A percentile compares a stretch with the other conserved stretches of the same genome.
Conservation (phyloP, 2,113 vertebrate species). For the Anolis sagrei region DNA sequence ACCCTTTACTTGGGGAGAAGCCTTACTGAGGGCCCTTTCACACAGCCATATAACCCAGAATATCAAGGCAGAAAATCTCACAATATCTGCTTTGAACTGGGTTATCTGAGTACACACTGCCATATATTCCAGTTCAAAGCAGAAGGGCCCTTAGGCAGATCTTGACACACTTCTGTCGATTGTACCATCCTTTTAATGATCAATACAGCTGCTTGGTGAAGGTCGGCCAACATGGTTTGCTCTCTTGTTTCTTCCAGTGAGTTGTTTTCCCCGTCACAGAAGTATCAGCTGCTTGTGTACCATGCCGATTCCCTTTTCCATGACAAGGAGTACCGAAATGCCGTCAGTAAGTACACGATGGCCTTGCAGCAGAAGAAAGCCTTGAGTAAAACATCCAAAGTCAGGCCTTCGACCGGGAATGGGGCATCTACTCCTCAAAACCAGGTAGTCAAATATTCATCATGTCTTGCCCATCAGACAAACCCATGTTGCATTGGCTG, state of each 20-base stretch:
- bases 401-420: conserved; percentile 92
- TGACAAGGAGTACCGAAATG: conserved; percentile 97
- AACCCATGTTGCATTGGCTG: background rate
- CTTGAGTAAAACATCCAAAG: conserved; percentile 97
- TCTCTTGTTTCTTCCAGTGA: conserved; percentile 80
- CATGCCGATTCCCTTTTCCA: conserved; percentile 97
- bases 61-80: no score
- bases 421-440: conserved; percentile 88
- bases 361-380: conserved; percentile 98
- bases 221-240: background rate
- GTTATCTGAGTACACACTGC: no score
- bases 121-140: no score
- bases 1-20: no score
- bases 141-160: background rate
- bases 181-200: fast-evolving
- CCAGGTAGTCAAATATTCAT: conserved; percentile 80
- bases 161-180: no score
- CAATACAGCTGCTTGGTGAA: background rate
- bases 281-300: conserved; percentile 97
- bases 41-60: no score
- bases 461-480: background rate
- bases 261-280: conserved; percentile 94
- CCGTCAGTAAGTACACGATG: conserved; percentile 97
- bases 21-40: no score
- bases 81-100: no score